phyloP scores from a whole-genome alignment of 2,888 invertebrate species.

The Athalia rosae region DNA sequence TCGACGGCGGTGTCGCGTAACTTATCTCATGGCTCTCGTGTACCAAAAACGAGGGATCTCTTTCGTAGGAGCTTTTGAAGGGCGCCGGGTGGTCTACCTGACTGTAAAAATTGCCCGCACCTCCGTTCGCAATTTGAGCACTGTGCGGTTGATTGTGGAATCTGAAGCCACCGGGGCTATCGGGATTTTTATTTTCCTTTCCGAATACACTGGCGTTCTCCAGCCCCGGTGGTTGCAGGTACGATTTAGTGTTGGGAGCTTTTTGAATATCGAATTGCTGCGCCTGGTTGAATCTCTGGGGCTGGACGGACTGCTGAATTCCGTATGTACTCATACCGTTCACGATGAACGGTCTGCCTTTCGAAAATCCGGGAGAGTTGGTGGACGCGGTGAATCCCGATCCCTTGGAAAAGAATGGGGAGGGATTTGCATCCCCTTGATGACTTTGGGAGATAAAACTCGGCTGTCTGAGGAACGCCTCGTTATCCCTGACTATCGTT shows the following conservation, averaged over 20 bases:
- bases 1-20: slow-evolving; percentile 63
- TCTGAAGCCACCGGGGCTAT: slow-evolving; percentile 55
- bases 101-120: slow-evolving; percentile 61
- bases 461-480: slow-evolving; percentile 61
- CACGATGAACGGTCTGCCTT: slow-evolving; percentile 56
- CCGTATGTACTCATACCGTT: slow-evolving; percentile 48
- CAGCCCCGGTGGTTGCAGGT: slow-evolving; percentile 58
- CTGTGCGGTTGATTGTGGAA: slow-evolving; percentile 46
- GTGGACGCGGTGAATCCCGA: slow-evolving; percentile 37
- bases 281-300: slow-evolving; percentile 56
- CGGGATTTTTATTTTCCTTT: slow-evolving; percentile 52
- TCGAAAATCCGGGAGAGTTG: slow-evolving; percentile 47
- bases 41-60: slow-evolving; percentile 66
- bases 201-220: slow-evolving; percentile 51
- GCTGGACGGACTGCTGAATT: slow-evolving; percentile 52
- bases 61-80: slow-evolving; percentile 63
- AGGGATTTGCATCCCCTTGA: slow-evolving; percentile 24
- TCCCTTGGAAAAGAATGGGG: slow-evolving; percentile 43
- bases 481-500: slow-evolving; percentile 60
- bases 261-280: slow-evolving; percentile 64
- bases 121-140: slow-evolving; percentile 47
- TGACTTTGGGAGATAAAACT: slow-evolving; percentile 51
- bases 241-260: slow-evolving; percentile 52
- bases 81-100: slow-evolving; percentile 63
- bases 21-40: slow-evolving; percentile 70